Conservation (phyloP, 2,888 invertebrate species). For the Abrostola tripartita region DNA sequence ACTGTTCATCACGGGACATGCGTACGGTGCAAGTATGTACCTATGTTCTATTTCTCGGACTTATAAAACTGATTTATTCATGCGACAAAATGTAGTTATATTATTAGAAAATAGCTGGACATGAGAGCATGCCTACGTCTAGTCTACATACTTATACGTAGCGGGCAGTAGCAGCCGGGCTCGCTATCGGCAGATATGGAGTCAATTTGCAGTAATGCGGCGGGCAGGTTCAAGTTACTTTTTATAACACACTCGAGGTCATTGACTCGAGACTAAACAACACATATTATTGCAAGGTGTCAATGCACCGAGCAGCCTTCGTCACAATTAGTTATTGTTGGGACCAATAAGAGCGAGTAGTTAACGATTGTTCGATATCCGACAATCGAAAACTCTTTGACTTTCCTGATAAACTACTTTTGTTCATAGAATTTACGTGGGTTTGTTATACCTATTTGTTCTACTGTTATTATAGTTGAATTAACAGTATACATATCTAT, state of each 20-base stretch:
- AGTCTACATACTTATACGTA: constrained; percentile 54
- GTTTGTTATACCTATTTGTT: not conserved
- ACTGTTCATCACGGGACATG: no score
- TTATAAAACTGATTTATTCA: not conserved
- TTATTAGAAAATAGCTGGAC: constrained; percentile 29
- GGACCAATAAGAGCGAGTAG: constrained; percentile 14
- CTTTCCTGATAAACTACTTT: constrained; percentile 5
- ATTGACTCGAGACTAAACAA: constrained; percentile 79
- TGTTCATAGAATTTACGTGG: not conserved
- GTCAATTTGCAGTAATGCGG: constrained; percentile 82
- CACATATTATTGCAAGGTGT: constrained; percentile 67
- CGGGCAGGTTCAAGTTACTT: constrained; percentile 80
- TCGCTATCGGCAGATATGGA: constrained; percentile 76
- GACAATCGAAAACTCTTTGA: not conserved
- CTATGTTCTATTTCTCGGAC: not conserved
- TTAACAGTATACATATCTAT: not conserved
- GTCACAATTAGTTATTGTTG: constrained; percentile 52
- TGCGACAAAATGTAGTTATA: constrained; percentile 23
- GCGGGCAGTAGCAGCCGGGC: constrained; percentile 50
- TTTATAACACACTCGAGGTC: constrained; percentile 76
- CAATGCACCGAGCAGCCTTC: constrained; percentile 73
- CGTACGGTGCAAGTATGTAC: no score
- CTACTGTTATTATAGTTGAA: not conserved
- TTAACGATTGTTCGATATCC: constrained; percentile 31
- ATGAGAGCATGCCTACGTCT: constrained; percentile 49